phyloP scores from a whole-genome alignment of 2,797 vertebrate species.

The Spinus pinus region DNA sequence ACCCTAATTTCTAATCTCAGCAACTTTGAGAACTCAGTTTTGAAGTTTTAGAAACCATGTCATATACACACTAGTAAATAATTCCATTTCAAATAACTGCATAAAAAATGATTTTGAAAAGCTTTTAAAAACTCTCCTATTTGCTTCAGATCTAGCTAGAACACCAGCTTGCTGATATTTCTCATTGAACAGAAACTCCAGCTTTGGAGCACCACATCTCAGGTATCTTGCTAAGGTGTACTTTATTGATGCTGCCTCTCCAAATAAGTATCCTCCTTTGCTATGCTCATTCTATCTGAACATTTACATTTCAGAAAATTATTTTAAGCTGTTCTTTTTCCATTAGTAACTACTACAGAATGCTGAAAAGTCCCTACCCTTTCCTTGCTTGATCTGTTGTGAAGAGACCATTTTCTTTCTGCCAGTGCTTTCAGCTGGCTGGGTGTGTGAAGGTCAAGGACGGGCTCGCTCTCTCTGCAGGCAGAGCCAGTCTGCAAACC shows the following conservation, averaged over 20 bases:
- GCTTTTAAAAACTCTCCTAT: background rate
- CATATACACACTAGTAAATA: background rate
- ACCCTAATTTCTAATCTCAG: background rate
- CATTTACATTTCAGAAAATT: background rate
- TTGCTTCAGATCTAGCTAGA: background rate
- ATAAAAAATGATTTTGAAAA: background rate
- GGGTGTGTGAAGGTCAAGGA: background rate
- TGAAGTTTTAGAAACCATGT: background rate
- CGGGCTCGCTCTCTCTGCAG: rapidly evolving
- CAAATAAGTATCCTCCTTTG: background rate
- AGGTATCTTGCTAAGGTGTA: background rate
- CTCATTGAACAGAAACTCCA: background rate
- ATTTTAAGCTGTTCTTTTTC: background rate
- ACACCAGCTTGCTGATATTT: background rate
- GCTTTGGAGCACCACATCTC: background rate
- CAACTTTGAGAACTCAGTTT: background rate
- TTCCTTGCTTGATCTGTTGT: background rate
- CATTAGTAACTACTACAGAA: background rate
- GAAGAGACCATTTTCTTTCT: background rate
- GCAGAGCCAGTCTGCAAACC: background rate
- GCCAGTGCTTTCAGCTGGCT: background rate
- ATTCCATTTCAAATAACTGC: background rate
- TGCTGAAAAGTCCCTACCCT: background rate
- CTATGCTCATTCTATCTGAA: background rate
- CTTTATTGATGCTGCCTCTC: background rate